Conservation (phyloP, 2,113 vertebrate genomes). For the Zosterops japonicus region DNA sequence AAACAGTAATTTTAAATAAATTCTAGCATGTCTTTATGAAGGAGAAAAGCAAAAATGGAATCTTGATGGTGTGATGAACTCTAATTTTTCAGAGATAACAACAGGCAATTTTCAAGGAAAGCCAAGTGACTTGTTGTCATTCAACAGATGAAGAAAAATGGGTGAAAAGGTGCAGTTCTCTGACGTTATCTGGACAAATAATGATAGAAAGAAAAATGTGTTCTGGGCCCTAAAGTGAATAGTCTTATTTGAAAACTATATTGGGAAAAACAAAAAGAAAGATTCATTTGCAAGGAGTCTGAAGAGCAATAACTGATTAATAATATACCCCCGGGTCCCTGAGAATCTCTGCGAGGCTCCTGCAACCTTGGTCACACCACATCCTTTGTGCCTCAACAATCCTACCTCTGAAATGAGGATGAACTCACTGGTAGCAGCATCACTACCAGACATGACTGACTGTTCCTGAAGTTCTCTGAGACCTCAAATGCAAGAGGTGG, state of each 20-base stretch:
- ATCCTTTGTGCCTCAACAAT: not conserved
- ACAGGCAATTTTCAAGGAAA: not conserved
- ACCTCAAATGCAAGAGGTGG: not conserved
- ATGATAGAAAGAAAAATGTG: not conserved
- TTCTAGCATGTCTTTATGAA: not conserved
- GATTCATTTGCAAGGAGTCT: not conserved
- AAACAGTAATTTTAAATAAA: not conserved
- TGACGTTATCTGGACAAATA: not conserved
- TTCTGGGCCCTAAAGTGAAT: not conserved
- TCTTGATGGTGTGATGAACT: not conserved
- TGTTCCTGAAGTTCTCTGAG: not conserved
- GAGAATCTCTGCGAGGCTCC: not conserved
- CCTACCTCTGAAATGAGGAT: rapidly evolving
- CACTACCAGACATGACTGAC: not conserved
- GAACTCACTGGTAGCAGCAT: not conserved
- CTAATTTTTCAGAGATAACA: not conserved
- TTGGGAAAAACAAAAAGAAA: not conserved
- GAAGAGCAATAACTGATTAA: not conserved
- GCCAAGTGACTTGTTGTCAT: not conserved
- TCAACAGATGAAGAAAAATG: not conserved
- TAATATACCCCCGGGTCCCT: not conserved
- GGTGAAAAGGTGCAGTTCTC: not conserved
- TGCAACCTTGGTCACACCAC: not conserved
- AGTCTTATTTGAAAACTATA: not conserved
- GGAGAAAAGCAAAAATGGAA: not conserved